Percentiles rank a stretch among this genome's conserved stretches.
phyloP scores from a whole-genome alignment of 2,113 vertebrate genomes.

The Oostethus manadensis region DNA sequence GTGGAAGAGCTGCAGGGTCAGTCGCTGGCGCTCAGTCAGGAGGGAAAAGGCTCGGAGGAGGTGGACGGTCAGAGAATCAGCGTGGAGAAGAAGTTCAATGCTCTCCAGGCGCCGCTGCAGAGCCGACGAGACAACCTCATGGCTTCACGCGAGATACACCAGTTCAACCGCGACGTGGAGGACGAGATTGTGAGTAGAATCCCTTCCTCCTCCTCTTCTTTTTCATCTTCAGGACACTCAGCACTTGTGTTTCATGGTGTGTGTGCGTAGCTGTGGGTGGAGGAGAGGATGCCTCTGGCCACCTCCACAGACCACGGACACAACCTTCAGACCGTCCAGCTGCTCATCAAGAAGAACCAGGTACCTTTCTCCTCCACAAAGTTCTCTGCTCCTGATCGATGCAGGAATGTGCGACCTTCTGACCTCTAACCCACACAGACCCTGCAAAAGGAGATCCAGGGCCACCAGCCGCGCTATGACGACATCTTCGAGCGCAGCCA shows the following conservation, averaged over 20 bases:
- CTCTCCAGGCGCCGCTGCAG: slow-evolving; percentile 81
- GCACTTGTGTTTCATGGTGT: too few relatives aligned
- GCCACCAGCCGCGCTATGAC: slow-evolving; percentile 92
- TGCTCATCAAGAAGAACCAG: slow-evolving; percentile 99
- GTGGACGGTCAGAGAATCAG: slow-evolving; percentile 85
- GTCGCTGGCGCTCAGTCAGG: slow-evolving; percentile 83
- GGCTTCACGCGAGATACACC: slow-evolving; percentile 92
- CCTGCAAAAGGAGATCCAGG: slow-evolving; percentile 97
- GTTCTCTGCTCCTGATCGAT: background rate
- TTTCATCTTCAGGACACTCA: background rate
- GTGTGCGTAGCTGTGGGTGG: slow-evolving; percentile 66
- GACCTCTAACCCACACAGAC: slow-evolving; percentile 71
- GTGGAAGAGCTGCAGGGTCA: slow-evolving; percentile 80
- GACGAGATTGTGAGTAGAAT: slow-evolving; percentile 86
- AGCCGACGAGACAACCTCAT: slow-evolving; percentile 85
- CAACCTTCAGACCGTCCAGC: slow-evolving; percentile 96
- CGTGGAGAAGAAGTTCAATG: slow-evolving; percentile 86
- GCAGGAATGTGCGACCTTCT: background rate
- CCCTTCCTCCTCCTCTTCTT: background rate
- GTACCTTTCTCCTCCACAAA: slow-evolving; percentile 49
- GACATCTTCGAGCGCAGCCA: slow-evolving; percentile 96
- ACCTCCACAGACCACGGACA: slow-evolving; percentile 94
- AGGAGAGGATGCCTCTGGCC: slow-evolving; percentile 92
- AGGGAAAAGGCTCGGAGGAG: slow-evolving; percentile 91
- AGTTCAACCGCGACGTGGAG: slow-evolving; percentile 91